These are phyloP conservation scores for Tiaroga cobitis DNA, from an alignment of 2,797 vertebrate genomes.

Conservation along the genomic window DNA sequence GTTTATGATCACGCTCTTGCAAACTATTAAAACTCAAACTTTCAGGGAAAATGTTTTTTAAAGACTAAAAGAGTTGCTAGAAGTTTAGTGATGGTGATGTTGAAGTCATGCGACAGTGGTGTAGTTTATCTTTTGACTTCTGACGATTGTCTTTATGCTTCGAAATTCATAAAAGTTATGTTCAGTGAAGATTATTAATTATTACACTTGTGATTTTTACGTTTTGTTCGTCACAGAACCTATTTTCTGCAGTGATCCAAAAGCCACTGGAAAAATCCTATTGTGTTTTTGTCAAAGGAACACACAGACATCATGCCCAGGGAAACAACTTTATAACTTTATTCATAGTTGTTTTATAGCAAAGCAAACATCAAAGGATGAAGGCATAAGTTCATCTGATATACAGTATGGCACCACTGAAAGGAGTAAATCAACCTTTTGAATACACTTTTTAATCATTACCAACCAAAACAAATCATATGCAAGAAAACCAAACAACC, in stretches of 20 bases:
- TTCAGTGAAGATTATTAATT: not conserved
- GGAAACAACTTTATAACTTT: constrained; percentile 76
- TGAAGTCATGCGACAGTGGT: not conserved
- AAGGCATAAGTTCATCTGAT: constrained; percentile 89
- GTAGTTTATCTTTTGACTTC: not conserved
- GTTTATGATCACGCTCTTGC: not conserved
- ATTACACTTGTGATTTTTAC: too few relatives aligned
- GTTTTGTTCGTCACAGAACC: not conserved
- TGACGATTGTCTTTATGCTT: not conserved
- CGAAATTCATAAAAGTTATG: not conserved
- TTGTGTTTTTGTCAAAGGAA: not conserved
- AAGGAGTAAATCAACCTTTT: constrained; percentile 76
- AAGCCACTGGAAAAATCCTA: not conserved
- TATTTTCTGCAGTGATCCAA: not conserved
- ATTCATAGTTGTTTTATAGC: constrained; percentile 86
- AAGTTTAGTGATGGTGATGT: not conserved
- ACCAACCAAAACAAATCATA: constrained; percentile 32
- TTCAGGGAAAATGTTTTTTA: not conserved
- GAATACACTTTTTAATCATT: constrained; percentile 44
- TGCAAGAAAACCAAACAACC: constrained; percentile 55
- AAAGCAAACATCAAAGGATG: constrained; percentile 92
- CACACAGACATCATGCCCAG: constrained; percentile 44
- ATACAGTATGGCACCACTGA: constrained; percentile 83
- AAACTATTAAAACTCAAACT: not conserved
- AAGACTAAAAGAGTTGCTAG: not conserved